Conservation (phyloP, 2,888 invertebrate genomes). For the Lissocephala sabroskyi region DNA sequence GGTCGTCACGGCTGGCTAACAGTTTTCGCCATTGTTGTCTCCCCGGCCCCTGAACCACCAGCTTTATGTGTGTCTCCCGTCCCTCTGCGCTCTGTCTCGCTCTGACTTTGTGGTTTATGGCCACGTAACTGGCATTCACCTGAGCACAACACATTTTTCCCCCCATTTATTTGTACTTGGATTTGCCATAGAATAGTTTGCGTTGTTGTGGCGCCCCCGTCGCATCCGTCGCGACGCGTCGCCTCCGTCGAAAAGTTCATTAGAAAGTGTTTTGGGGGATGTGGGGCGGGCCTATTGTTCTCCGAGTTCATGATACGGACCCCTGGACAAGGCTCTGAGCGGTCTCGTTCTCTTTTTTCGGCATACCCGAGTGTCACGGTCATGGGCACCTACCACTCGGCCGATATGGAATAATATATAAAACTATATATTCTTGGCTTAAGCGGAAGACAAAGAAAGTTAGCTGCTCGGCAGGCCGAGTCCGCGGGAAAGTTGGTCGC, state of each 20-base stretch:
- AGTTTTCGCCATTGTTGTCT: slow-evolving; percentile 54
- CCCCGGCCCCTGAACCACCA: too few species aligned
- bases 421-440: too few species aligned
- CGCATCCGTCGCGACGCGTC: background rate
- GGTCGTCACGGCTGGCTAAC: slow-evolving; percentile 55
- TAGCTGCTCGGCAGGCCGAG: too few species aligned
- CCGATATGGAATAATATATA: too few species aligned
- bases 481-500: too few species aligned
- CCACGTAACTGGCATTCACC: slow-evolving; percentile 61
- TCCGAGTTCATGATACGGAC: slow-evolving; percentile 28
- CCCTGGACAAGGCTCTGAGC: slow-evolving; percentile 23
- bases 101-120: slow-evolving; percentile 51
- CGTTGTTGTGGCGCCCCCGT: background rate
- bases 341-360: background rate
- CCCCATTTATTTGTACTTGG: slow-evolving; percentile 34
- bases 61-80: too few species aligned
- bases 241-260: slow-evolving; percentile 50
- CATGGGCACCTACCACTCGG: slow-evolving; percentile 26
- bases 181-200: slow-evolving; percentile 18
- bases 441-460: too few species aligned
- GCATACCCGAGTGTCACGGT: slow-evolving; percentile 33
- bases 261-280: slow-evolving; percentile 46
- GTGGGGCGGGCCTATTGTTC: slow-evolving; percentile 15
- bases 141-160: slow-evolving; percentile 27
- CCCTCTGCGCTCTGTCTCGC: slow-evolving; percentile 2